Percentiles rank a stretch among this genome's conserved stretches.
Conservation (phyloP, 2,888 invertebrate genomes). For the Ormyrus rosae region DNA sequence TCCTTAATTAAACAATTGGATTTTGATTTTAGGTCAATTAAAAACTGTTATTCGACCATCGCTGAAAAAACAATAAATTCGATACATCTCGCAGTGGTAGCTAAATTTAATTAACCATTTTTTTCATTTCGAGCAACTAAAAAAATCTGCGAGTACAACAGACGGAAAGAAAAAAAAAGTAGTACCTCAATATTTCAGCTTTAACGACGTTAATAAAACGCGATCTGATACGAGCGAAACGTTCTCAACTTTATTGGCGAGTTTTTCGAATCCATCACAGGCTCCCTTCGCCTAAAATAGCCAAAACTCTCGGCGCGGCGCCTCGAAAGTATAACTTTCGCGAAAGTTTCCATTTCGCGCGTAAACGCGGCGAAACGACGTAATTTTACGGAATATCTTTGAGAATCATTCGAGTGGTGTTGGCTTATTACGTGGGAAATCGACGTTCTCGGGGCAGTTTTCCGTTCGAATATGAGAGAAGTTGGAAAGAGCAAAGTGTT, state of each 20-base stretch:
- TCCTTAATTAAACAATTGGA: too few species aligned
- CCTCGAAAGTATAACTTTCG: not conserved
- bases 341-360: not conserved
- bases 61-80: too few species aligned
- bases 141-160: not conserved
- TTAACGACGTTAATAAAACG: not conserved
- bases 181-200: not conserved
- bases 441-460: not conserved
- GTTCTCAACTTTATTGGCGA: not conserved
- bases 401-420: slow-evolving; percentile 4
- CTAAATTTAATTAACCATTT: too few species aligned
- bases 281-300: not conserved
- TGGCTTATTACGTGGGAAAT: slow-evolving; percentile 37
- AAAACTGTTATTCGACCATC: too few species aligned
- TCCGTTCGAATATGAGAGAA: not conserved
- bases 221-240: not conserved
- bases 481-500: not conserved
- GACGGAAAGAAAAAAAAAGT: not conserved
- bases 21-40: too few species aligned
- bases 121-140: too few species aligned
- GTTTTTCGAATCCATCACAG: slow-evolving; percentile 10
- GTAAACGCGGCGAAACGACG: slow-evolving; percentile 5
- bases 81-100: too few species aligned
- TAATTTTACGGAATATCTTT: slow-evolving; percentile 31
- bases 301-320: too few species aligned